Base-by-base conservation (phyloP, 2,888 invertebrate genomes). In the Pogonocherus hispidulus region DNA sequence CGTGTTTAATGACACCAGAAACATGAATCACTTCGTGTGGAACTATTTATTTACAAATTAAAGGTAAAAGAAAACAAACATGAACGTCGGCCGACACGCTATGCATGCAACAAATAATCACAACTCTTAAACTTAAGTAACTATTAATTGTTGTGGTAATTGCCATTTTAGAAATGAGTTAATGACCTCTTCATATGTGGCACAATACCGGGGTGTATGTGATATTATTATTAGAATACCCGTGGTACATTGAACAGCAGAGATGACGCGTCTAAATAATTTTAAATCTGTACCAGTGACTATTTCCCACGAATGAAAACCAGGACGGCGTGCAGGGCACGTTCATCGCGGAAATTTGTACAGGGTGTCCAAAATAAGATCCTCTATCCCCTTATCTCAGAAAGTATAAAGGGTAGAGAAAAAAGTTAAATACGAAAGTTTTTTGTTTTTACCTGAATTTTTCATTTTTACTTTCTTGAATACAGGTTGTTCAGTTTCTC, bases 1-100 rank as follows among this genome's bases (percentile, higher is more conserved):
- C 41, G 2, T 16, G 14, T 32, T 16, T 19, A 18, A 46, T 5
- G 0, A 16, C 11, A 32, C n/a, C 23, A 23, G 18, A 11, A 27
- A 23, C 52, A 16, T 52, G 52, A 52, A n/a, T 52, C 23, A 52
- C 18, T 19, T 11, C 22, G 20, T 20, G 22, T 47, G 22, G 19
- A 20, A 47, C 20, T 22, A 47, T 19, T 52, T 52, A 32, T 27
- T 27, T 27, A 32, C 27, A 32, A 32, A 52, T 32, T 52, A 52
- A 27, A 52, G 6, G 18, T 32, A 54, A 19, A 54, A 54, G 23
- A 51, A 8, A 32, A 54, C 32, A 54, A 54, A 37, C 27, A 23
- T 8, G n/a, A 14, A 54, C 18, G 20, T 32, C 18, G 2, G 11
- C 9, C 19, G 35, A 19, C 18, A 54, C 32, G 54, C 54, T n/a